Percentiles rank a stretch among this genome's conserved stretches.
Evolutionary conservation across 2,113 vertebrate genomes (phyloP).

Genomic region (Eretmochelys imbricata): DNA sequence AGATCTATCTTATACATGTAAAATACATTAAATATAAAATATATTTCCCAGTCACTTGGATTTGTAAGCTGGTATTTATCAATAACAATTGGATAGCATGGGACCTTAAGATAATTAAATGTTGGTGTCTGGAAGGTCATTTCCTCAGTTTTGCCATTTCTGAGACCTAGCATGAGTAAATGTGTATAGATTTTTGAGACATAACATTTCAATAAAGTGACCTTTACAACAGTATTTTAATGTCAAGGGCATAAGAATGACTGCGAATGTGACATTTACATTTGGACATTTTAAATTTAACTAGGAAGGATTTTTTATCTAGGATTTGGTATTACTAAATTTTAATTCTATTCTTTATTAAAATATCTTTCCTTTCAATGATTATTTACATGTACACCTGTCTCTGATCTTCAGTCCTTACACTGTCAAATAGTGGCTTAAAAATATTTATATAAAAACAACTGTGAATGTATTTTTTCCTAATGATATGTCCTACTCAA

Average conservation of each 20-base stretch:
- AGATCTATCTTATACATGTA: not conserved
- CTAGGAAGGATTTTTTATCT: not conserved
- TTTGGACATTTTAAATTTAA: not conserved
- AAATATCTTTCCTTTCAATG: rapidly evolving
- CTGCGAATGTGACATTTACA: constrained; percentile 13
- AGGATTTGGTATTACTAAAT: not conserved
- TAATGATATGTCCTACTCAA: not conserved
- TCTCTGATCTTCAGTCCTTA: not conserved
- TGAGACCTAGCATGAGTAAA: not conserved
- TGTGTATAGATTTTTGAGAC: not conserved
- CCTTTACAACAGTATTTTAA: constrained; percentile 34
- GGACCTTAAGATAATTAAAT: not conserved
- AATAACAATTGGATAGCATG: not conserved
- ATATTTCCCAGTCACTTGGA: not conserved
- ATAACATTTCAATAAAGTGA: constrained; percentile 45
- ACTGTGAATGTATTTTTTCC: not conserved
- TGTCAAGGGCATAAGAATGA: constrained; percentile 17
- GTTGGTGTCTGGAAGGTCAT: not conserved
- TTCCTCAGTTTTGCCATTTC: not conserved
- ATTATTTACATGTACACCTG: not conserved
- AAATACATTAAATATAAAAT: not conserved
- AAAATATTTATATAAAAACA: not conserved
- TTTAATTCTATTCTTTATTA: not conserved
- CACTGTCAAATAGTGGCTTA: not conserved
- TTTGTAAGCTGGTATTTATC: not conserved